phyloP scores from a whole-genome alignment of 2,888 invertebrate genomes.

The Metallyticus violacea region DNA sequence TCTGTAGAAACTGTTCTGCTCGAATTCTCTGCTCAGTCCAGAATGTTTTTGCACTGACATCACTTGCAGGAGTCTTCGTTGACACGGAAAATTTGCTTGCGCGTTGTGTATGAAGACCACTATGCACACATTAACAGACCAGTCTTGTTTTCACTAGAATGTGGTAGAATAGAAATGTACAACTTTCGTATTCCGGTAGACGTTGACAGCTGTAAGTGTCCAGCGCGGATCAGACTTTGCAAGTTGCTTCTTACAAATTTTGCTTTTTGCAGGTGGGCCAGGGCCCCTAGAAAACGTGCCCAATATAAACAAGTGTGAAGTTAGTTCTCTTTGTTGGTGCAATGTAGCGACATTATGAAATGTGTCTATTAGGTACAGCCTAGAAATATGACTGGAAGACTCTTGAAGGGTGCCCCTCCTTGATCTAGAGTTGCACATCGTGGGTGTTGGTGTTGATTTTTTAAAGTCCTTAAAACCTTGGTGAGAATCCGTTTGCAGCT shows the following conservation, averaged over 20 bases:
- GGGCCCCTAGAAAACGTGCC: neutral
- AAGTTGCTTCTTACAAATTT: neutral
- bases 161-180: too few relatives aligned
- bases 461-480: constrained; percentile 8
- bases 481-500: constrained; percentile 18
- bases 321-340: neutral
- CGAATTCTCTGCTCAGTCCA: neutral
- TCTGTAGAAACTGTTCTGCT: neutral
- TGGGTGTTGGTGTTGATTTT: neutral
- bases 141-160: neutral
- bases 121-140: neutral
- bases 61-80: too few relatives aligned
- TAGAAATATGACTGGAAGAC: neutral
- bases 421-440: neutral
- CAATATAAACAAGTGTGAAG: neutral
- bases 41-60: neutral
- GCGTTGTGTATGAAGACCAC: neutral
- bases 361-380: neutral
- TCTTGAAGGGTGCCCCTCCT: neutral
- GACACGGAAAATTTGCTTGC: neutral
- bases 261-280: neutral
- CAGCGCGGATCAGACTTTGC: neutral
- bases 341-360: neutral
- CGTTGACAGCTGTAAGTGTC: neutral
- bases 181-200: too few relatives aligned